phyloP scores from a whole-genome alignment of 2,888 invertebrate species.

The Notocelia uddmanniana region DNA sequence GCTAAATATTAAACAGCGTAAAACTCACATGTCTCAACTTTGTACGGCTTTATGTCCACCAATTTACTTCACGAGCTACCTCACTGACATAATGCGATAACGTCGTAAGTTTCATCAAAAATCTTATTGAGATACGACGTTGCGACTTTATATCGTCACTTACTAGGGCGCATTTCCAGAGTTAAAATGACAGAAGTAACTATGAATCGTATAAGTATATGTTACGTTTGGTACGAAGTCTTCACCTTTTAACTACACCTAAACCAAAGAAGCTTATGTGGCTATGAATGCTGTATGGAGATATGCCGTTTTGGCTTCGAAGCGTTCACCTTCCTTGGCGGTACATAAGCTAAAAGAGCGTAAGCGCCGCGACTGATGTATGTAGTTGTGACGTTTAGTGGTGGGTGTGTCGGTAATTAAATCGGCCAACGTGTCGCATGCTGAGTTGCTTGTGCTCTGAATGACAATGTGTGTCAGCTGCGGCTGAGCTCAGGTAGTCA shows the following conservation, averaged over 20 bases:
- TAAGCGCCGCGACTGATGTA: background rate
- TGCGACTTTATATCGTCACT: no score
- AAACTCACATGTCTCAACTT: conserved; percentile 16
- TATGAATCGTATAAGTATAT: background rate
- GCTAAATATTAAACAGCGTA: conserved; percentile 1
- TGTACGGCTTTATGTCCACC: conserved; percentile 10
- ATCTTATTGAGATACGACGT: background rate
- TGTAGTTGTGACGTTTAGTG: background rate
- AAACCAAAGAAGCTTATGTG: background rate
- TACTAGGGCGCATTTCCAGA: no score
- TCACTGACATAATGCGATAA: background rate
- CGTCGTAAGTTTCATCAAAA: background rate
- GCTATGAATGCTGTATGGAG: background rate
- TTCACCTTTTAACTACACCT: background rate
- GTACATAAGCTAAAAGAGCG: background rate
- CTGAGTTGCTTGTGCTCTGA: conserved; percentile 21
- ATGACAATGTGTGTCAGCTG: conserved; percentile 11
- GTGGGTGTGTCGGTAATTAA: background rate
- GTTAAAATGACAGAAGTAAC: background rate
- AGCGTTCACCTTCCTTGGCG: background rate
- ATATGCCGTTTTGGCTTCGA: background rate
- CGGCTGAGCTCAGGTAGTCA: background rate
- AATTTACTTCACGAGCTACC: conserved; percentile 23
- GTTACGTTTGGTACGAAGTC: no score
- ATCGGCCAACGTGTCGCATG: conserved; percentile 7